Base-by-base conservation (phyloP, 2,797 vertebrate species). In the Molothrus ater region DNA sequence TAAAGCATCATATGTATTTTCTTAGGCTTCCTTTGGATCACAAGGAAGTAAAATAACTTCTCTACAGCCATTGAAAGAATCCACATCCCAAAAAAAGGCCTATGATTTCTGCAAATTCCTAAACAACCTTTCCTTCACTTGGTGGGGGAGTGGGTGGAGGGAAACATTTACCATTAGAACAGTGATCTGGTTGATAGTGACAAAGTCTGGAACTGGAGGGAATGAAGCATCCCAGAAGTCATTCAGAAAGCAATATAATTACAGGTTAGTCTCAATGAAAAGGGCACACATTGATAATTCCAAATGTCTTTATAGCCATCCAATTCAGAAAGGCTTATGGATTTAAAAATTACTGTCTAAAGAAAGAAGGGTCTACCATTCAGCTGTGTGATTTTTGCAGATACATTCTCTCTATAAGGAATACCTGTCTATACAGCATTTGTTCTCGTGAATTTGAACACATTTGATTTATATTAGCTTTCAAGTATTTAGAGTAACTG, bases 201-300 rank as follows among this genome's bases (percentile, higher is more conserved):
- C 91, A 88, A 95, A 83, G 79, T 93, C 47, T 90, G 70, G 65
- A 68, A 38, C 40, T 72, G 56, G 22, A 68, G 68, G 59, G 87
- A 97, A 95, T 59, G 63, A 94, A 88, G 32, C 70, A 88, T 73
- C 88, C 87, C 11, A 47, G 24, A 71, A 70, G 2, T 31, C 3
- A 59, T 61, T 75, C 80, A 90, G 83, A 95, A 95, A 94, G 40
- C 68, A 87, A 92, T 59, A 95, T 75, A 93, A 73, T 95, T 90
- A 95, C 86, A 32, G 5, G n/a, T 90, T 84, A 75, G 59, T 81
- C 48, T 19, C 65, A 80, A 63, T 66, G 47, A 70, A 96, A 89
- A 90, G 28, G 20, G 73, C 54, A 76, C 17, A 45, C 5, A 18
- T 0, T 63, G 36, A 47, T 24, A 61, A 80, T 40, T 80, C 32